Percentiles rank a stretch among this genome's conserved stretches.
These are phyloP conservation scores for Natator depressus DNA, from an alignment of 2,113 vertebrate genomes.

Conservation along the genomic window DNA sequence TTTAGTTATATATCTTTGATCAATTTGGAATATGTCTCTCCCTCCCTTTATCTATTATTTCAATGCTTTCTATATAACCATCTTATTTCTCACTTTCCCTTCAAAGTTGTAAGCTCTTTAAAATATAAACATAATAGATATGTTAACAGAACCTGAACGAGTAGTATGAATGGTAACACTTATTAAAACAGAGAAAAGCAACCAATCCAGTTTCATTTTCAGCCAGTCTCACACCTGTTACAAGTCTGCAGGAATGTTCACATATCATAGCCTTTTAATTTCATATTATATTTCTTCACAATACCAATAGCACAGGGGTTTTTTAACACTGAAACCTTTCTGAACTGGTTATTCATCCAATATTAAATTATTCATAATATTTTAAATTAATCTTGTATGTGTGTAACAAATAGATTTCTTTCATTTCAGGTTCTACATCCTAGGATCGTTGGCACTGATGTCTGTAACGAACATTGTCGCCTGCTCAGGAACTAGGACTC, in stretches of 20 bases:
- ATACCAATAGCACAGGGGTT: not conserved
- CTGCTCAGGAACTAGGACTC: conserved; percentile 26
- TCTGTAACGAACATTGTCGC: not conserved
- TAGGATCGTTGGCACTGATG: conserved; percentile 22
- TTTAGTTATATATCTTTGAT: not conserved
- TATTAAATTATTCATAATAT: not conserved
- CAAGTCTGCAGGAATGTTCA: not conserved
- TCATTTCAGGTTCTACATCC: not conserved
- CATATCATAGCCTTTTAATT: not conserved
- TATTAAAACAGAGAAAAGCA: not conserved
- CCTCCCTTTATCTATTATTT: not conserved
- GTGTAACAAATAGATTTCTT: not conserved
- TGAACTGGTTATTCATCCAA: not conserved
- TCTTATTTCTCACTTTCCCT: not conserved
- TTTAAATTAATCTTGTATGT: not conserved
- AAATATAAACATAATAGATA: not conserved
- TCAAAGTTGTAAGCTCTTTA: not conserved
- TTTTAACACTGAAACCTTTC: conserved; percentile 1
- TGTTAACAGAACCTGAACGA: not conserved
- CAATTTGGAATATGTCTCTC: not conserved
- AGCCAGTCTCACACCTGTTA: not conserved
- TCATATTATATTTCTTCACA: not conserved
- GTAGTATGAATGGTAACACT: conserved; percentile 8
- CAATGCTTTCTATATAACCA: not conserved
- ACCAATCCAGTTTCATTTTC: not conserved